phyloP scores from a whole-genome alignment of 1,140 invertebrate species.

The Leucophenga varia region DNA sequence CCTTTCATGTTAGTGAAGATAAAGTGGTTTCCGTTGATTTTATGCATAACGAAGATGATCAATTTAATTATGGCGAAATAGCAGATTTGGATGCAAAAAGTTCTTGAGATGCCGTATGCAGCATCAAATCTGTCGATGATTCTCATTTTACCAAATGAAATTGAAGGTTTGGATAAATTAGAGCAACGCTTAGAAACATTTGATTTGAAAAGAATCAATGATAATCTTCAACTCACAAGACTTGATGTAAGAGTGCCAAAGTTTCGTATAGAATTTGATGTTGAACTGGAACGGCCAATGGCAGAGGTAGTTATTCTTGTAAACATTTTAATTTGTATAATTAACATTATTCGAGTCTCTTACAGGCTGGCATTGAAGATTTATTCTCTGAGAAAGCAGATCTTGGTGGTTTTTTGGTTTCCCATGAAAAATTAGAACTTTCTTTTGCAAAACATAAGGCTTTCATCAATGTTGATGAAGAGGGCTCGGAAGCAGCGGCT shows the following conservation, averaged over 20 bases:
- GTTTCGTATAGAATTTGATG: too few species aligned
- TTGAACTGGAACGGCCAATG: conserved; percentile 58
- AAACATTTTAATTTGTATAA: too few species aligned
- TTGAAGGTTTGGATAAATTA: conserved; percentile 40
- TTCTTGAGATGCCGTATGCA: conserved; percentile 12
- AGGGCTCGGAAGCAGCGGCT: conserved; percentile 72
- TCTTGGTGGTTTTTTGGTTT: too few species aligned
- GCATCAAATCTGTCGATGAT: conserved; percentile 16
- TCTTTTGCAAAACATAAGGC: too few species aligned
- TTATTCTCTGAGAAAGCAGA: conserved; percentile 62
- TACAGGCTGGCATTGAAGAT: conserved; percentile 60
- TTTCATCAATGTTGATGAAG: conserved; percentile 71
- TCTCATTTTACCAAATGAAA: conserved; percentile 11
- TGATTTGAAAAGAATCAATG: too few species aligned
- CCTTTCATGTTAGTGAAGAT: too few species aligned
- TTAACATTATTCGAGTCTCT: too few species aligned
- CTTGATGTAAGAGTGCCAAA: conserved; percentile 60
- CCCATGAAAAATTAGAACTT: too few species aligned
- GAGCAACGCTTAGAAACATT: too few species aligned
- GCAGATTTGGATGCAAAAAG: conserved; percentile 10
- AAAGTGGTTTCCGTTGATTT: too few species aligned
- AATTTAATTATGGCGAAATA: conserved; percentile 14
- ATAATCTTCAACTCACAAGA: conserved; percentile 17
- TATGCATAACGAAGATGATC: too few species aligned
- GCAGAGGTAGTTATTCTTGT: conserved; percentile 60